Evolutionary conservation across 1,140 invertebrate genomes (phyloP), one percentile per base, ranked within the genome.

Genomic region (Schlechtendalia chinensis): DNA sequence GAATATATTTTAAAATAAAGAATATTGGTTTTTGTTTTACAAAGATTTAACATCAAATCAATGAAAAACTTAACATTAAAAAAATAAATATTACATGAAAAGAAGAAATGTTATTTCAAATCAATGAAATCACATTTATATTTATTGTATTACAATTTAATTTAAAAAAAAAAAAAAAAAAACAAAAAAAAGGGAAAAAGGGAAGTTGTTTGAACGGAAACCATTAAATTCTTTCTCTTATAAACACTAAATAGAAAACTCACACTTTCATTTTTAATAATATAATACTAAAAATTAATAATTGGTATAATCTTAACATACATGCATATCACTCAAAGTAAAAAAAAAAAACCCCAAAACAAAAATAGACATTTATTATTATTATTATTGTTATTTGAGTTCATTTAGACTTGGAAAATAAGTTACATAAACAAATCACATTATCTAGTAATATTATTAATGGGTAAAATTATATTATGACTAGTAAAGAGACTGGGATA

Each of bases 401-500:
- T 24, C 50, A 72, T 53, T 71, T 71, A 72, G 47, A 22, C 8
- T 39, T 69, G 45, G 45, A 69, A 63, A 54, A 72, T 54, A 72
- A 72, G 17, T 71, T 53, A 53, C 50, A 45, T 71, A 50, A 27
- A 29, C 17, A 24, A 39, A 69, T 69, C 47, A 32, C 11, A 58
- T 39, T 8, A 39, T 39, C 32, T 58, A 71, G 5, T 22, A 54
- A 54, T 56, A 74, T 32, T 74, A 77, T 59, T 63, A 29, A 79
- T 27, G 19, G n/a, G 24, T 63, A 79, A 79, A 75, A 61, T 63
- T 79, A 56, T 58, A 47, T 45, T 50, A 79, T 79, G 75, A 79
- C 75, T 79, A 79, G 75, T 63, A 77, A 39, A 79, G 22, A 79
- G 22, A 79, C 19, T 79, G 54, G 75, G 75, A 61, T 79, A 29